Percentiles rank a stretch among this genome's conserved stretches.
phyloP scores from a whole-genome alignment of 1,140 invertebrate species.

The Lepidurus couesii region DNA sequence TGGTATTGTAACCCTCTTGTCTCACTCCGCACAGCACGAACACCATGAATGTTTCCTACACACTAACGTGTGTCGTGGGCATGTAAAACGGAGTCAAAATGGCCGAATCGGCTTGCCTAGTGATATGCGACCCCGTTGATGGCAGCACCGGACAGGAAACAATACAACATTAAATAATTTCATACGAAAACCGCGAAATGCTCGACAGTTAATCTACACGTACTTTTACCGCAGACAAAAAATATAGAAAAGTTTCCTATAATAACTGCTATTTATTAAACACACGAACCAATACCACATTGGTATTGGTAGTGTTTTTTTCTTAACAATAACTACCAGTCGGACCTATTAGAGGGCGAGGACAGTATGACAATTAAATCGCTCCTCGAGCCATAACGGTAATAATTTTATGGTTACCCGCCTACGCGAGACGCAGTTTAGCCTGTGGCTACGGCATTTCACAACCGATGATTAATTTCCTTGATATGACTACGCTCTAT shows the following conservation, averaged over 20 bases:
- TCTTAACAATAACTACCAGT: neutral
- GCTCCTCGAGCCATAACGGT: neutral
- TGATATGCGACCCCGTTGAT: neutral
- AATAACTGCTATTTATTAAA: too few relatives aligned
- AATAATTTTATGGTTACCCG: neutral
- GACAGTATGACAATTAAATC: too few relatives aligned
- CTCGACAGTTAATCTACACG: too few relatives aligned
- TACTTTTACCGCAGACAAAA: too few relatives aligned
- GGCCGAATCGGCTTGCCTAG: neutral
- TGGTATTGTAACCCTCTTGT: neutral
- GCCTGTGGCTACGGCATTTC: neutral
- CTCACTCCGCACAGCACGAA: neutral
- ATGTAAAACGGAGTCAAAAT: neutral
- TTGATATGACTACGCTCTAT: neutral
- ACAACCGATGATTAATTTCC: neutral
- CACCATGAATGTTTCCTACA: neutral
- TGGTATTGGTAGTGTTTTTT: conserved; percentile 27
- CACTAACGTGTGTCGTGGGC: neutral
- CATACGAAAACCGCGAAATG: neutral
- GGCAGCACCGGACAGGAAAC: neutral
- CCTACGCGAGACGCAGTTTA: neutral
- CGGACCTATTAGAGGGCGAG: too few relatives aligned
- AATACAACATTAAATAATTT: neutral
- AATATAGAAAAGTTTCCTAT: too few relatives aligned
- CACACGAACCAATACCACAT: neutral